Conservation (phyloP, 2,113 vertebrate species). For the Dromiciops gliroides region DNA sequence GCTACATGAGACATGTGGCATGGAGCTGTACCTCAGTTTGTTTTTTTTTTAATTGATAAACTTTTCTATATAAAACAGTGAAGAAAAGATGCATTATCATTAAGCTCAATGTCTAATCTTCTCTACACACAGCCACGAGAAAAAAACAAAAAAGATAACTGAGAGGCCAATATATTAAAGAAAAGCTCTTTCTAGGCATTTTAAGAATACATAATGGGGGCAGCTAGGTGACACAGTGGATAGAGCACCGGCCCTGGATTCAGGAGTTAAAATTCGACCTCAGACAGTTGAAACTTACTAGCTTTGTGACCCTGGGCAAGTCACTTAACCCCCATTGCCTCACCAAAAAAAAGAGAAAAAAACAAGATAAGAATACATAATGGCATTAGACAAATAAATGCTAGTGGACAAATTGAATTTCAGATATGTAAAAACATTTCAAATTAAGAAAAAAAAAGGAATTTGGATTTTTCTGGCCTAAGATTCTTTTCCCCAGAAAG, state of each 20-base stretch:
- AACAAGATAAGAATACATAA: neutral
- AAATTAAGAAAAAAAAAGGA: constrained; percentile 9
- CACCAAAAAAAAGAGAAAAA: too few relatives aligned
- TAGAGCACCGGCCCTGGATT: too few relatives aligned
- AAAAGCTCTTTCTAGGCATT: neutral
- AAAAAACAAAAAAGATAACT: constrained; percentile 19
- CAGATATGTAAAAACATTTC: constrained; percentile 1
- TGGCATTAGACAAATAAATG: constrained; percentile 16
- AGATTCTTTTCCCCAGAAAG: neutral
- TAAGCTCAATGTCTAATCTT: neutral
- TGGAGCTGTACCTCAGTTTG: neutral
- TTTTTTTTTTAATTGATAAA: constrained; percentile 20
- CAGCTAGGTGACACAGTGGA: too few relatives aligned
- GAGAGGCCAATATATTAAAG: neutral
- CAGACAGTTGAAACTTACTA: too few relatives aligned
- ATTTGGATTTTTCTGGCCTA: constrained; percentile 4
- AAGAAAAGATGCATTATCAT: neutral
- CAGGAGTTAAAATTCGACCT: too few relatives aligned
- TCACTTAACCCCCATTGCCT: too few relatives aligned
- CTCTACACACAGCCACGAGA: neutral
- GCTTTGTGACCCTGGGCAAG: too few relatives aligned
- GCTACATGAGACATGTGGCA: neutral
- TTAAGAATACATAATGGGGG: neutral
- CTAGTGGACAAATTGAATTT: neutral
- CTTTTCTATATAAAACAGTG: neutral